These are phyloP conservation scores for Keiferia lycopersicella DNA, from an alignment of 2,888 invertebrate species.

Conservation along the genomic window DNA sequence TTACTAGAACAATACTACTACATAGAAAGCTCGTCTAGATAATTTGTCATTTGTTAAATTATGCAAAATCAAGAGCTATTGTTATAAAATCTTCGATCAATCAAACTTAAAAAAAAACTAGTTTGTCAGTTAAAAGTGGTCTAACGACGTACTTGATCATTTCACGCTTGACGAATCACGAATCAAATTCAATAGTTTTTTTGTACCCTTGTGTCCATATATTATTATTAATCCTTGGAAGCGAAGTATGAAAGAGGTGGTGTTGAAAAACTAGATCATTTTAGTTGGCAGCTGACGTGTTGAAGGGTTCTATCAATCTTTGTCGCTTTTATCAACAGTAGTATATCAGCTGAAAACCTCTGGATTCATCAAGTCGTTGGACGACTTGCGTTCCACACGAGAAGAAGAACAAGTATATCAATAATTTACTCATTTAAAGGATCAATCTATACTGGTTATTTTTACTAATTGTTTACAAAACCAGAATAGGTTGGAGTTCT, in stretches of 20 bases:
- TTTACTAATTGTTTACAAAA: no score
- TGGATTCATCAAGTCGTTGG: no score
- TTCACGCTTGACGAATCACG: slow-evolving; percentile 5
- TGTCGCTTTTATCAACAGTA: no score
- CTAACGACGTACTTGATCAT: slow-evolving; percentile 9
- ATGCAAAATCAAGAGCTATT: slow-evolving; percentile 29
- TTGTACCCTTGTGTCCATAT: background rate
- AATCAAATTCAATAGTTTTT: slow-evolving; percentile 7
- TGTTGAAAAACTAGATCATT: slow-evolving; percentile 50
- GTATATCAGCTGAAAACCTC: no score
- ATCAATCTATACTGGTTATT: no score
- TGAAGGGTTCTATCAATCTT: slow-evolving; percentile 59
- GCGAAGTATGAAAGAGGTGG: slow-evolving; percentile 27
- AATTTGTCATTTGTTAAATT: background rate
- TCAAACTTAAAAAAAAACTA: background rate
- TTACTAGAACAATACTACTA: background rate
- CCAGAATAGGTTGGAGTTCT: no score
- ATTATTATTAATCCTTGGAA: background rate
- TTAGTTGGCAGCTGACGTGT: slow-evolving; percentile 58
- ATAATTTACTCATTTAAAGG: no score
- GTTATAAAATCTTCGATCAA: slow-evolving; percentile 32
- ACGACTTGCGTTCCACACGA: no score
- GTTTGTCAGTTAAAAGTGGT: slow-evolving; percentile 33
- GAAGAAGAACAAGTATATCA: no score
- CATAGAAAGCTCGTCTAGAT: background rate